Conservation (phyloP, 2,113 vertebrate genomes). For the Heptranchias perlo region DNA sequence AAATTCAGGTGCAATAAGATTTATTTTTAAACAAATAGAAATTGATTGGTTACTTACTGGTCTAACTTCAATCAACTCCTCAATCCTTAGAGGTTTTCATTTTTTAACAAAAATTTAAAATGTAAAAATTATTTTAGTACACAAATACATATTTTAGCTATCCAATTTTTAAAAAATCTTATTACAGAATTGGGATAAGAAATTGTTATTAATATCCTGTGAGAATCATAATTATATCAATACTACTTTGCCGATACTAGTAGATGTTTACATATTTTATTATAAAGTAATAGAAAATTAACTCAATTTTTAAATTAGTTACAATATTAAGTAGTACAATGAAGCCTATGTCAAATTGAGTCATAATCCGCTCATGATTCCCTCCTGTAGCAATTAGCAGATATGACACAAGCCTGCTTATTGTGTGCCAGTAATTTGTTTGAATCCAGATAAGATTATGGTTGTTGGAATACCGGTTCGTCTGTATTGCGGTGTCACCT, state of each 20-base stretch:
- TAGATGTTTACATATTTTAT: neutral
- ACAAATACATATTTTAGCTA: neutral
- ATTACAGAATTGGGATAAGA: neutral
- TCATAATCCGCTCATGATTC: neutral
- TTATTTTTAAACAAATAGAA: neutral
- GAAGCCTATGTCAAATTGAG: conserved; percentile 1
- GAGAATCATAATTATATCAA: neutral
- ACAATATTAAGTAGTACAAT: neutral
- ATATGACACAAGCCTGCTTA: neutral
- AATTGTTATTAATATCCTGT: neutral
- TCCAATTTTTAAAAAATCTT: neutral
- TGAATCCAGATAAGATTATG: neutral
- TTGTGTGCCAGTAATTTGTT: neutral
- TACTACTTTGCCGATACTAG: no score
- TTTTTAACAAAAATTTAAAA: no score
- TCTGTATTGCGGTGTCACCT: neutral
- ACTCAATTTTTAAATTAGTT: neutral
- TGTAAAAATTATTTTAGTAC: neutral
- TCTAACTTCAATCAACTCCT: neutral
- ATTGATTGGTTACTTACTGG: neutral
- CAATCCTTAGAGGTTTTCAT: neutral
- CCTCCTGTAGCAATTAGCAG: neutral
- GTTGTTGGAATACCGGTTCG: neutral
- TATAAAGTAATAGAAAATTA: neutral
- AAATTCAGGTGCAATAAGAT: neutral